These are phyloP conservation scores for Sisor rabdophorus DNA, from an alignment of 2,113 vertebrate species.

Conservation along the genomic window DNA sequence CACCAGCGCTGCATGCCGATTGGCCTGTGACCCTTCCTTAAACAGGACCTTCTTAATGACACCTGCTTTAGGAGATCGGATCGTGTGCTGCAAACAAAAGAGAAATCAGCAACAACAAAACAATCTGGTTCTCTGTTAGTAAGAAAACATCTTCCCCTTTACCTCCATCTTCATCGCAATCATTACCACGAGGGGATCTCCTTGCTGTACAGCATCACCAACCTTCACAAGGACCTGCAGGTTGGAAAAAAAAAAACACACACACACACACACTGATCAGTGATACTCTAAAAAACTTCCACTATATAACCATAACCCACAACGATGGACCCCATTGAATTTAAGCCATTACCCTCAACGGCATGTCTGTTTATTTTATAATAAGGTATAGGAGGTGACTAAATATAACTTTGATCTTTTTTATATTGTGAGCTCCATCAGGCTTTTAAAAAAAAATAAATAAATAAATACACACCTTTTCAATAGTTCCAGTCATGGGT, in stretches of 20 bases:
- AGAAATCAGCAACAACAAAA: neutral
- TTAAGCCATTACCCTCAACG: neutral
- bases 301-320: neutral
- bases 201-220: slow-evolving; percentile 81
- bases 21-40: slow-evolving; percentile 86
- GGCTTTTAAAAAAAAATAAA: too few relatives aligned
- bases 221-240: slow-evolving; percentile 86
- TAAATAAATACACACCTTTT: slow-evolving; percentile 82
- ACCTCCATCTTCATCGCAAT: slow-evolving; percentile 99
- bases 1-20: slow-evolving; percentile 77
- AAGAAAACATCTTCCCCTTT: slow-evolving; percentile 25
- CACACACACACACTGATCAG: neutral
- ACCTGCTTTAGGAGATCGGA: slow-evolving; percentile 83
- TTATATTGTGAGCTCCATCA: too few relatives aligned
- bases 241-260: too few relatives aligned
- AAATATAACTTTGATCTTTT: too few relatives aligned
- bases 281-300: neutral
- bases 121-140: neutral
- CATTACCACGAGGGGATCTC: slow-evolving; percentile 92
- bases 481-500: slow-evolving; percentile 94
- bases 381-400: too few relatives aligned
- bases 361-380: neutral
- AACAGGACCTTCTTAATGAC: slow-evolving; percentile 86
- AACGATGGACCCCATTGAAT: too few relatives aligned
- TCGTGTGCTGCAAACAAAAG: slow-evolving; percentile 76